A percentile compares a stretch with the other conserved stretches of the same genome.
Evolutionary conservation across 2,113 vertebrate genomes (phyloP).

Genomic region (Phocoena phocoena): DNA sequence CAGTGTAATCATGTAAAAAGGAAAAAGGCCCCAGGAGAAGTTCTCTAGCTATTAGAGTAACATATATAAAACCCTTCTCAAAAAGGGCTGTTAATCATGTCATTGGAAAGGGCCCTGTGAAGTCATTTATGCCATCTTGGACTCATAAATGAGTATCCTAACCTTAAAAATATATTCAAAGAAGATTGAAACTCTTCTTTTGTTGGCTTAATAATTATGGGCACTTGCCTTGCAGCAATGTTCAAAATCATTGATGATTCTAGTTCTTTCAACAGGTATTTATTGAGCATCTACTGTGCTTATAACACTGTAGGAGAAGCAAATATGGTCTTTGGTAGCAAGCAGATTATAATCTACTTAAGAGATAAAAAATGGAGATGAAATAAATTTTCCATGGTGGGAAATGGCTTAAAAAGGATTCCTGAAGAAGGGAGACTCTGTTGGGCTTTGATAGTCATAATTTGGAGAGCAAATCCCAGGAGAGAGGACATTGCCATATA

Average conservation of each 20-base stretch:
- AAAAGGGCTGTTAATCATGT: constrained; percentile 69
- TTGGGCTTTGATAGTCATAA: neutral
- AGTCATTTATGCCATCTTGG: constrained; percentile 58
- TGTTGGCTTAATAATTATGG: constrained; percentile 34
- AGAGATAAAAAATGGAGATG: neutral
- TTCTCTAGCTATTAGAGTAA: constrained; percentile 68
- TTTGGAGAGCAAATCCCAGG: neutral
- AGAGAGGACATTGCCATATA: neutral
- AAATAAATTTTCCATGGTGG: neutral
- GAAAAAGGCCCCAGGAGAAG: constrained; percentile 70
- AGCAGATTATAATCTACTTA: neutral
- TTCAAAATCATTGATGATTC: neutral
- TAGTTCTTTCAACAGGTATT: constrained; percentile 14
- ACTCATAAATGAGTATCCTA: constrained; percentile 65
- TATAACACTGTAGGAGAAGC: neutral
- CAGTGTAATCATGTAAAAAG: constrained; percentile 73
- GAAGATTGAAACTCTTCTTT: constrained; percentile 50
- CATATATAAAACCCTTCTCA: constrained; percentile 67
- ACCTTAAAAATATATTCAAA: constrained; percentile 64
- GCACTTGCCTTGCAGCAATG: neutral
- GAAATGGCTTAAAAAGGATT: neutral
- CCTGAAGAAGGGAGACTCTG: neutral
- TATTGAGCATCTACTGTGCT: constrained; percentile 37
- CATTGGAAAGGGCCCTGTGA: constrained; percentile 49
- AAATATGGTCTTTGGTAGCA: neutral